Conservation (phyloP, 2,888 invertebrate genomes). For the Apamea epomidion region DNA sequence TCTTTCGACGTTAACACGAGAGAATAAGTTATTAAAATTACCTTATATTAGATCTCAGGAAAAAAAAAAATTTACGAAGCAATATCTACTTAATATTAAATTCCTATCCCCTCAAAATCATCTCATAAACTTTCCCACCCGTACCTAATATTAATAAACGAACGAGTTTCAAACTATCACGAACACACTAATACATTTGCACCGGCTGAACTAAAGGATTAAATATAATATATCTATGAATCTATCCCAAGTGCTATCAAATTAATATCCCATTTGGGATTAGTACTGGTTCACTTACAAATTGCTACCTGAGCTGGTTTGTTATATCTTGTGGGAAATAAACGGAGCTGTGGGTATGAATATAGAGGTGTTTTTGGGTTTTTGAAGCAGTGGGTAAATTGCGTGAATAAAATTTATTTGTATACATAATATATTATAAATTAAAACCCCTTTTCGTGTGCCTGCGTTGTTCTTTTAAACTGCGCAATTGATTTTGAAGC, state of each 20-base stretch:
- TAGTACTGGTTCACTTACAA: conserved; percentile 50
- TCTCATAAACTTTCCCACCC: not conserved
- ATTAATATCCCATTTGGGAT: conserved; percentile 68
- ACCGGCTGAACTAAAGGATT: conserved; percentile 54
- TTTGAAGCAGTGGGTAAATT: not conserved
- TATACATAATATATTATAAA: not conserved
- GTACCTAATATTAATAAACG: not conserved
- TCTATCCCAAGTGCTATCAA: conserved; percentile 52
- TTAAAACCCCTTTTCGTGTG: not conserved
- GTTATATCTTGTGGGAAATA: conserved; percentile 21
- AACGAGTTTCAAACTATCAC: conserved; percentile 33
- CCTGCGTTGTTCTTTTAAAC: not conserved
- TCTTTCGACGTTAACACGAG: not conserved
- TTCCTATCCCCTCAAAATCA: not conserved
- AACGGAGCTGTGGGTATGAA: not conserved
- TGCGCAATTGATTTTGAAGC: not conserved
- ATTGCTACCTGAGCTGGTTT: conserved; percentile 54
- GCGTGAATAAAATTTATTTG: not conserved
- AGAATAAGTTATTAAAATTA: too few relatives aligned
- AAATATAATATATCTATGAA: conserved; percentile 45
- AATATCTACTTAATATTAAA: not conserved
- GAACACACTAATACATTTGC: conserved; percentile 53
- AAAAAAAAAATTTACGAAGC: not conserved
- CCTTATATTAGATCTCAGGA: not conserved
- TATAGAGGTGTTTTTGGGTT: not conserved